Evolutionary conservation across 2,888 invertebrate genomes (phyloP).

Genomic region (Nomada goodeniana): DNA sequence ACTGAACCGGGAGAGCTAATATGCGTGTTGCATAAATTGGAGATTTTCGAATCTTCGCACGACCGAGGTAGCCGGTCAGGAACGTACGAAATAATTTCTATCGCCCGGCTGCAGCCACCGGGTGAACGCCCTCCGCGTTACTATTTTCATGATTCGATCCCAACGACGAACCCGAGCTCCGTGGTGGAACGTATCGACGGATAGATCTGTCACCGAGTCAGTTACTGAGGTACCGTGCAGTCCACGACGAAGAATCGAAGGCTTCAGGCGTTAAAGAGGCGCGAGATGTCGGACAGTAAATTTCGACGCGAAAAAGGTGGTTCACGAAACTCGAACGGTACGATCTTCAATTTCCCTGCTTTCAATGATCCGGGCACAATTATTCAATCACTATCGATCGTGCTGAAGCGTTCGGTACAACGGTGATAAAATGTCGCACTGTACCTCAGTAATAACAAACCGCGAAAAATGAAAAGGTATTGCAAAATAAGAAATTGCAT

Average conservation of each 20-base stretch:
- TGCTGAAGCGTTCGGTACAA: slow-evolving; percentile 33
- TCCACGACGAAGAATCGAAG: slow-evolving; percentile 17
- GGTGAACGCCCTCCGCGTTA: slow-evolving; percentile 34
- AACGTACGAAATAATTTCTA: slow-evolving; percentile 51
- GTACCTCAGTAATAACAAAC: slow-evolving; percentile 2
- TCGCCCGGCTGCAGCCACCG: not conserved
- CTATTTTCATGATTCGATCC: slow-evolving; percentile 44
- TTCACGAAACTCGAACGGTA: too few relatives aligned
- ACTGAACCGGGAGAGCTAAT: slow-evolving; percentile 35
- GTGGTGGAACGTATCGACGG: not conserved
- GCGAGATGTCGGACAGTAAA: not conserved
- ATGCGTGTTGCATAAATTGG: slow-evolving; percentile 48
- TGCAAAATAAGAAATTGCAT: not conserved
- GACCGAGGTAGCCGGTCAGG: slow-evolving; percentile 16
- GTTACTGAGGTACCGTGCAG: slow-evolving; percentile 25
- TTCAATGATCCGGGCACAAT: not conserved
- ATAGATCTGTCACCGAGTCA: too few relatives aligned
- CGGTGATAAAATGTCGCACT: not conserved
- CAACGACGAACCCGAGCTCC: slow-evolving; percentile 26
- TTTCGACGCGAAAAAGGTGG: not conserved
- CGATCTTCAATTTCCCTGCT: not conserved
- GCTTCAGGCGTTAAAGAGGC: not conserved
- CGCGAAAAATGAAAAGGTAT: not conserved
- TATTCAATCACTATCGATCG: not conserved
- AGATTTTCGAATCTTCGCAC: slow-evolving; percentile 35